Evolutionary conservation across 2,888 invertebrate species (phyloP).

Genomic region (Hypercompe scribonia): DNA sequence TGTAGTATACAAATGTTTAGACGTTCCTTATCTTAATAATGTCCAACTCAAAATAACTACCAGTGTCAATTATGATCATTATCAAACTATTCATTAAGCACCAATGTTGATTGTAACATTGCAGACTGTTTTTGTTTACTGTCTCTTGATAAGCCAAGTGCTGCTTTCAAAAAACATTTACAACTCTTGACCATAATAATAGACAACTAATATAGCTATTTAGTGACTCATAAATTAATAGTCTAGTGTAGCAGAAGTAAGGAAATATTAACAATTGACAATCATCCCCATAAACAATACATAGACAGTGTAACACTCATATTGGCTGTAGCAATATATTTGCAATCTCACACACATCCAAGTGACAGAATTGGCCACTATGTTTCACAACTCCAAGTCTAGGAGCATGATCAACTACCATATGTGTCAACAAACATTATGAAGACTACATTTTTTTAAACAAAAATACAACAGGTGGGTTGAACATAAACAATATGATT

Average conservation of each 20-base stretch:
- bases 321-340: background rate
- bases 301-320: slow-evolving; percentile 18
- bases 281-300: slow-evolving; percentile 10
- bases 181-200: slow-evolving; percentile 4
- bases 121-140: slow-evolving; percentile 52
- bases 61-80: slow-evolving; percentile 38
- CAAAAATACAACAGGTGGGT: slow-evolving; percentile 74
- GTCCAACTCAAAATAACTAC: slow-evolving; percentile 39
- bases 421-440: slow-evolving; percentile 59
- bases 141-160: slow-evolving; percentile 40
- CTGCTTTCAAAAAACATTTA: slow-evolving; percentile 38
- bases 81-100: slow-evolving; percentile 51
- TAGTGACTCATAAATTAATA: slow-evolving; percentile 6
- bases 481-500: slow-evolving; percentile 81
- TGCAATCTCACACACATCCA: slow-evolving; percentile 21
- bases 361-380: slow-evolving; percentile 20
- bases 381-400: slow-evolving; percentile 30
- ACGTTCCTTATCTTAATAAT: slow-evolving; percentile 52
- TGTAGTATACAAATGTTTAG: slow-evolving; percentile 52
- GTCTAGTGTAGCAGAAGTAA: background rate
- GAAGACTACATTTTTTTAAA: slow-evolving; percentile 55
- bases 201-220: too few species aligned
- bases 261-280: slow-evolving; percentile 22
- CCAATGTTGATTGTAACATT: slow-evolving; percentile 41
- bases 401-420: slow-evolving; percentile 44